Base-by-base conservation (phyloP, 2,113 vertebrate genomes). In the Oreochromis aureus region DNA sequence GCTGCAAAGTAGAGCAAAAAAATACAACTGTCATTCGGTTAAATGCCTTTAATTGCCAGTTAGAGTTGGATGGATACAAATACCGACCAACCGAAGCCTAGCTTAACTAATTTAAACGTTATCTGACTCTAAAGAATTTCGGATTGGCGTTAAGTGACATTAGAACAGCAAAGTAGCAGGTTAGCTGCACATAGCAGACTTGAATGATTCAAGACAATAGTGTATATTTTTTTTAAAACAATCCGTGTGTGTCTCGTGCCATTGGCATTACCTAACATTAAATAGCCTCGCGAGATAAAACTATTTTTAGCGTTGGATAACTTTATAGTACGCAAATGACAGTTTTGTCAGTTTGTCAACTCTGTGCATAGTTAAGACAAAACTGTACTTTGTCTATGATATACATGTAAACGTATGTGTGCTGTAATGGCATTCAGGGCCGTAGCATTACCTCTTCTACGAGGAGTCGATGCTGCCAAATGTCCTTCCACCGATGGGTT, bases 381-480 rank as follows among this genome's bases (percentile, higher is more conserved):
- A 27, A 7, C 34, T 5, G 8, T 10, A 10, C 19, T 10, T 5
- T 3, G 4, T 19, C 5, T 3, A 6, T 8, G 9, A 8, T 6
- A 5, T 12, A 53, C 11, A 2, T 27, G 6, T 10, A 10, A 30
- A 41, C 24, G 10, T 32, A 0, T 13, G 5, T 4, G 22, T 18
- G 19, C 55, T n/a, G 9, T 4, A 3, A 32, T 3, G 5, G n/a
- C 9, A 19, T 19, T 51, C 6, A 18, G 6, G 5, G 73, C 3
- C 46, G 18, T 78, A 13, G 7, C 9, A 18, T 89, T 94, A 95
- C 93, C 93, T 96, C 89, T 92, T 92, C 93, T 95, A 41, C 91
- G 93, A 44, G 95, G 96, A 46, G 95, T 95, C 8, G 94, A 93
- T 34, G 94, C 93, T 85, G 93, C 92, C 86, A 96, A 89, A 87